These are phyloP conservation scores for Popillia japonica DNA, from an alignment of 1,140 invertebrate genomes.

Conservation along the genomic window DNA sequence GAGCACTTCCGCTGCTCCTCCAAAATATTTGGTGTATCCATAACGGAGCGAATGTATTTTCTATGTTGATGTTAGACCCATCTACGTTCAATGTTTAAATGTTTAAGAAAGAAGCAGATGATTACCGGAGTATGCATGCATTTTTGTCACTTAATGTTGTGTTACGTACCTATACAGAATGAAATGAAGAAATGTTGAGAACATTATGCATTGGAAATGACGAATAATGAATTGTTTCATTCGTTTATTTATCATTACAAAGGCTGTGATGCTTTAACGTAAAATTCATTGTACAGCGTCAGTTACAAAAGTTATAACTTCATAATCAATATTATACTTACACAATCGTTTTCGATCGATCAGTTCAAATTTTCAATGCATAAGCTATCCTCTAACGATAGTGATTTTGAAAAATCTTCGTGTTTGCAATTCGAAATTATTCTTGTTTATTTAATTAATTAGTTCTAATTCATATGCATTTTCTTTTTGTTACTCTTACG, in stretches of 20 bases:
- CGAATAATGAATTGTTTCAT: not conserved
- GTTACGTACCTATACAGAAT: not conserved
- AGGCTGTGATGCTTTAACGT: not conserved
- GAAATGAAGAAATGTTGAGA: no score
- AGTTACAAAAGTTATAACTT: not conserved
- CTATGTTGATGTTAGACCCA: not conserved
- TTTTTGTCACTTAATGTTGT: not conserved
- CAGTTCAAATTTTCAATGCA: not conserved
- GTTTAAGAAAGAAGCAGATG: not conserved
- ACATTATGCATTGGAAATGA: not conserved
- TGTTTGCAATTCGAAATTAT: not conserved
- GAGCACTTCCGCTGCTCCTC: no score
- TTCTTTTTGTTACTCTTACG: not conserved
- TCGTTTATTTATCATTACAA: not conserved
- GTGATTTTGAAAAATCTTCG: not conserved
- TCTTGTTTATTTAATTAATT: no score
- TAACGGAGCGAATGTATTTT: not conserved
- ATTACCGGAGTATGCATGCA: not conserved
- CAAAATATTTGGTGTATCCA: not conserved
- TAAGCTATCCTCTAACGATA: no score
- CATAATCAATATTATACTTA: not conserved
- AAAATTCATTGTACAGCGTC: not conserved
- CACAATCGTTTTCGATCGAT: not conserved
- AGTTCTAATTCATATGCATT: no score
- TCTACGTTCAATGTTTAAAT: conserved; percentile 1